Evolutionary conservation across 2,888 invertebrate genomes (phyloP).

Genomic region (Rhopalosiphum nymphaeae): DNA sequence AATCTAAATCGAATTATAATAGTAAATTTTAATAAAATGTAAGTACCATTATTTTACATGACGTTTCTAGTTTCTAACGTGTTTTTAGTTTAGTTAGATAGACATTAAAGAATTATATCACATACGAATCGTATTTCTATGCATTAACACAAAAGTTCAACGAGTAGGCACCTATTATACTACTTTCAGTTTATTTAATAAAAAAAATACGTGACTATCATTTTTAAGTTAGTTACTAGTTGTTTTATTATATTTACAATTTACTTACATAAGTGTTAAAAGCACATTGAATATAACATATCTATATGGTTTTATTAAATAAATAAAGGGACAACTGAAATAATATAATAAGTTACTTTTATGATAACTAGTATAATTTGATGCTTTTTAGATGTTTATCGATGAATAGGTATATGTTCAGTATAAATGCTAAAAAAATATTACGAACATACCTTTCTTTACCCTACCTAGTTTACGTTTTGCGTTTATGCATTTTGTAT

Average conservation of each 20-base stretch:
- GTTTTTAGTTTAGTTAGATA: not conserved
- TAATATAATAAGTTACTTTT: not conserved
- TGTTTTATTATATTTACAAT: not conserved
- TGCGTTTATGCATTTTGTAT: not conserved
- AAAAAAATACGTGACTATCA: slow-evolving; percentile 41
- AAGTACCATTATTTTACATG: not conserved
- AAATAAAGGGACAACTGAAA: not conserved
- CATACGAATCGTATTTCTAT: not conserved
- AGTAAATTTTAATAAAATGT: not conserved
- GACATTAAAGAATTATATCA: not conserved
- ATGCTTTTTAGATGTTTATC: no score
- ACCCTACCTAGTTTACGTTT: not conserved
- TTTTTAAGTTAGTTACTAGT: slow-evolving; percentile 47
- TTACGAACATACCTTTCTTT: no score
- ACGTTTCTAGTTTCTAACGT: not conserved
- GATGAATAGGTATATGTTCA: no score
- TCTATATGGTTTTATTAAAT: not conserved
- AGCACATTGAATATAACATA: slow-evolving; percentile 16
- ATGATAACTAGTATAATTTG: no score
- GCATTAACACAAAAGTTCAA: not conserved
- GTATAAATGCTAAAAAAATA: no score
- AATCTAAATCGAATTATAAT: not conserved
- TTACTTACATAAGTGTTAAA: slow-evolving; percentile 5
- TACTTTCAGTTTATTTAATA: slow-evolving; percentile 14
- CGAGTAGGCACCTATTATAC: not conserved